Base-by-base conservation (phyloP, 2,888 invertebrate genomes). In the Drosophila formosana region DNA sequence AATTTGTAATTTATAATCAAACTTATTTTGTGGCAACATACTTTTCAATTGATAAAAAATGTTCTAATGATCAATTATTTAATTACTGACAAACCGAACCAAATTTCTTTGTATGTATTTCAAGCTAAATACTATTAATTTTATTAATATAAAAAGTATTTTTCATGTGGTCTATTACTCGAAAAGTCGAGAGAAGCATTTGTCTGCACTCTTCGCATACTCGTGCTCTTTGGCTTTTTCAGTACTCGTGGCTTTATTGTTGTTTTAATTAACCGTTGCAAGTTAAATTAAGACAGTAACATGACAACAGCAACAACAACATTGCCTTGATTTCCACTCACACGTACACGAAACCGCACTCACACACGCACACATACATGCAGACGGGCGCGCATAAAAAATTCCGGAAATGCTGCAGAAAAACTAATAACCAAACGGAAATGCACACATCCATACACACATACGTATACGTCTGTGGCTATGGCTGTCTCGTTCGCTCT, bases 351-450 rank as follows among this genome's bases (percentile, higher is more conserved):
- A 34, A 34, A 30, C 30, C 32, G 46, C 28, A 63, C 55, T 41
- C 55, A 46, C 51, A 45, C 30, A 39, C 49, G 46, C 46, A 81
- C n/a, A 58, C 60, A 63, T 26, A 46, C 45, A 47, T 18, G 46
- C 39, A 69, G 8, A 53, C 32, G 45, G 7, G n/a, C 25, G 41
- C 26, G 61, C 45, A 56, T 76, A 71, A 87, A 89, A 89, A 82
- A 72, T 62, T 37, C 73, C 88, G 83, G 89, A 83, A 82, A 82
- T 89, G 67, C 66, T 65, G 64, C 56, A 67, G 78, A 88, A 80
- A 82, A 83, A 88, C 83, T 83, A 83, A 83, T 83, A 83, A 79
- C 89, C 88, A 85, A 88, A 82, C 88, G 88, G 88, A 83, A 89
- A 88, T 85, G 80, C 88, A 88, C 67, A 87, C 80, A 82, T 68